Evolutionary conservation across 1,140 invertebrate genomes (phyloP), one percentile per base, ranked within the genome.

Genomic region (Reticulitermes speratus): DNA sequence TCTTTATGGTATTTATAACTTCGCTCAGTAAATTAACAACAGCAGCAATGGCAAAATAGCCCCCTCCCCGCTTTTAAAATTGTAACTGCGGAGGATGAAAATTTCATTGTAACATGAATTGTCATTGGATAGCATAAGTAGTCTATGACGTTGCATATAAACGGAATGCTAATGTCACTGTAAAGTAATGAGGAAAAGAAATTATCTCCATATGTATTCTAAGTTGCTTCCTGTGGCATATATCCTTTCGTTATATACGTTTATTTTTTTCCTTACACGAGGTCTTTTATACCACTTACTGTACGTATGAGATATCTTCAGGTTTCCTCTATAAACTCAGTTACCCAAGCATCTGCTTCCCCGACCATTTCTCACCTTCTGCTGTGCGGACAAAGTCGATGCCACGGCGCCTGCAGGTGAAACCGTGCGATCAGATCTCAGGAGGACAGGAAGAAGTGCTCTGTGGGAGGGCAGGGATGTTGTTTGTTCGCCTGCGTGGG

Each of bases 301-400:
- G 52, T 55, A 21, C 19, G 19, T 55, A 19, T 21, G 19, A 55
- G 19, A 5, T 55, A 55, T 75, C 65, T 7, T 75, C n/a, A 12
- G 65, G 65, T 14, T 75, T 75, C 65, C 65, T n/a, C 65, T 75
- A 30, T 75, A 75, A 75, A 75, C 65, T 30, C 65, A 75, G 65
- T 0, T 8, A 30, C 65, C 25, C 25, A 75, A 3, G 25, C 65
- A 30, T 75, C 65, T 75, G 65, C n/a, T 75, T 75, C n/a, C 11
- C 25, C 65, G 7, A n/a, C 25, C 14, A 8, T 25, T n/a, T 75
- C 25, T 8, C 25, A 75, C 65, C 65, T 75, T 55, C 19, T 19
- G 52, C 19, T 55, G 19, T 19, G 16, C 16, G 52, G 52, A 55
- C 52, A 55, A 21, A 5, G 14, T 55, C 19, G 25, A 12, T 8